Percentiles rank a stretch among this genome's conserved stretches.
These are phyloP conservation scores for Amphiprion clarkii DNA, from an alignment of 2,797 vertebrate species.

Conservation along the genomic window DNA sequence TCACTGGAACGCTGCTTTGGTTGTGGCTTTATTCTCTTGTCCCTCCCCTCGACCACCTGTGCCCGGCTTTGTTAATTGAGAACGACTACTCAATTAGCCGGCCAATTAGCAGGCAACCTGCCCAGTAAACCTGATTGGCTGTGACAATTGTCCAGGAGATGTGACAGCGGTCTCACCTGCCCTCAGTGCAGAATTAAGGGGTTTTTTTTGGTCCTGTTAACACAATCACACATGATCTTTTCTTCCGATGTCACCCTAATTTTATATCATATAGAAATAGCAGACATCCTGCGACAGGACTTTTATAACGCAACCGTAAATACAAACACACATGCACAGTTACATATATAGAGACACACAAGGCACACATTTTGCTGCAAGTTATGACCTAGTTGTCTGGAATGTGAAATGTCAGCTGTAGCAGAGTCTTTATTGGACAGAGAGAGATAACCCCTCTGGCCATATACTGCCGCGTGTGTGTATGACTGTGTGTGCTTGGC, in stretches of 20 bases:
- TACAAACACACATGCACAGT: conserved; percentile 9
- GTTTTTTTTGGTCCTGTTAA: conserved; percentile 4
- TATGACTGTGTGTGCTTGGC: conserved; percentile 12
- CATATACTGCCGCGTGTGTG: conserved; percentile 37
- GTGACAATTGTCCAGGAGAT: conserved; percentile 60
- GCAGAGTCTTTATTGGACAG: conserved; percentile 75
- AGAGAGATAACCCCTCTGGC: conserved; percentile 70
- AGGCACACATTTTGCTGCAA: conserved; percentile 69
- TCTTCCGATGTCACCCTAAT: conserved; percentile 10
- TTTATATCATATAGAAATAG: conserved; percentile 26
- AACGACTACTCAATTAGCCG: conserved; percentile 74
- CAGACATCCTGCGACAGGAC: conserved; percentile 10
- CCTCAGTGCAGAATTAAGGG: conserved; percentile 27
- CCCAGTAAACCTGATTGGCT: conserved; percentile 66
- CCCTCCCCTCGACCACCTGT: conserved; percentile 60
- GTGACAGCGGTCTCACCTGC: conserved; percentile 34
- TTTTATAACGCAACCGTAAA: conserved; percentile 20
- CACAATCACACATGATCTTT: conserved; percentile 20
- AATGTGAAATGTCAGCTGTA: conserved; percentile 80
- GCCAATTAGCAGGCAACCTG: conserved; percentile 67
- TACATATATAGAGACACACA: conserved; percentile 35
- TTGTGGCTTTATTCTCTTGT: neutral
- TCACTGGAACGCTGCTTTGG: conserved; percentile 22
- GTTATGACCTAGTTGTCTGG: conserved; percentile 84
- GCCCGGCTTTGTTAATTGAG: conserved; percentile 56